Percentiles rank a stretch among this genome's conserved stretches.
These are phyloP conservation scores for Zelostemma sp. DNA, from an alignment of 1,140 invertebrate genomes.

Conservation along the genomic window DNA sequence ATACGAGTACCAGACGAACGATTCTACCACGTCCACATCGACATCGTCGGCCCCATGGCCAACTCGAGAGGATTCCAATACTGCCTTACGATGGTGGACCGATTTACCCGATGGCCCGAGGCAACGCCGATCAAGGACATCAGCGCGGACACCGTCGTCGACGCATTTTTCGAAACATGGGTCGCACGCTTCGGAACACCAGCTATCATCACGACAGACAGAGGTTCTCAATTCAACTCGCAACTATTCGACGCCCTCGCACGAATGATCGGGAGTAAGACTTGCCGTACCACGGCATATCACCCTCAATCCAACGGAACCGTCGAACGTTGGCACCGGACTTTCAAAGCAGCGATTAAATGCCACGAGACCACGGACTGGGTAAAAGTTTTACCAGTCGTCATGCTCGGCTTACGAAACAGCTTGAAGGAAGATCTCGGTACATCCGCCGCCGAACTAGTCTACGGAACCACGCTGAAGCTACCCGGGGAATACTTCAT, in stretches of 20 bases:
- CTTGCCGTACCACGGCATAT: constrained; percentile 41
- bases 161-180: constrained; percentile 49
- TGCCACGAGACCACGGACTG: constrained; percentile 6
- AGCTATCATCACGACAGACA: constrained; percentile 11
- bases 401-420: constrained; percentile 10
- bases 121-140: constrained; percentile 48
- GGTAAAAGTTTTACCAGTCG: background rate
- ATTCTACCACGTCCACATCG: constrained; percentile 13
- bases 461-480: constrained; percentile 41
- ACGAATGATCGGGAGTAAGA: constrained; percentile 31
- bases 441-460: constrained; percentile 33
- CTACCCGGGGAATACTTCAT: constrained; percentile 49
- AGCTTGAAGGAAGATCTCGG: constrained; percentile 9
- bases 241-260: constrained; percentile 10
- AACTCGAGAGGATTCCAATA: constrained; percentile 6
- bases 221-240: constrained; percentile 18
- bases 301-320: constrained; percentile 57
- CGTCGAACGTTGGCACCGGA: constrained; percentile 10
- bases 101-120: constrained; percentile 52
- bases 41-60: constrained; percentile 13
- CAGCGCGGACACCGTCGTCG: constrained; percentile 49
- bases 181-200: constrained; percentile 60
- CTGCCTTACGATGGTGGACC: constrained; percentile 15
- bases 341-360: constrained; percentile 9
- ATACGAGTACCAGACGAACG: constrained; percentile 2